These are phyloP conservation scores for Oryzias celebensis DNA, from an alignment of 2,113 vertebrate species.

Conservation along the genomic window DNA sequence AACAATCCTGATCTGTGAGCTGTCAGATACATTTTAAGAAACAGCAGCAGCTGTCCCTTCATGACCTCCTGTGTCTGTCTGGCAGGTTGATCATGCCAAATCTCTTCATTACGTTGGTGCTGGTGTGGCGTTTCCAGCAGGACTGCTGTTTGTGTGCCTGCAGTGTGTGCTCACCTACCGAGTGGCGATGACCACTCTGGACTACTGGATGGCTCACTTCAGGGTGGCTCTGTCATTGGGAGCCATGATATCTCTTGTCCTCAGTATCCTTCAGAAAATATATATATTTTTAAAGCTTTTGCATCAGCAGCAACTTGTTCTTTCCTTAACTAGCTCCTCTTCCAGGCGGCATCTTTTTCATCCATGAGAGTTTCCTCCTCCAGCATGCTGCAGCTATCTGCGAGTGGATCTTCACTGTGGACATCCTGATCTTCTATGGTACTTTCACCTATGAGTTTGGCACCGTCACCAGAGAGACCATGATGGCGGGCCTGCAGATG, in stretches of 20 bases:
- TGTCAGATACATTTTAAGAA: neutral
- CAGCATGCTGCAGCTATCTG: slow-evolving; percentile 90
- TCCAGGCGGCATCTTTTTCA: slow-evolving; percentile 85
- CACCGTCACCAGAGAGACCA: slow-evolving; percentile 84
- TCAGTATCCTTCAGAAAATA: slow-evolving; percentile 84
- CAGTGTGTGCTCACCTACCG: slow-evolving; percentile 89
- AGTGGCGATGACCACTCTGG: slow-evolving; percentile 80
- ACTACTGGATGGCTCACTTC: slow-evolving; percentile 88
- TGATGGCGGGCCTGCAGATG: slow-evolving; percentile 84
- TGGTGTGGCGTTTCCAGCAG: slow-evolving; percentile 85
- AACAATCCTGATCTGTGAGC: neutral
- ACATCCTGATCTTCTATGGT: slow-evolving; percentile 89
- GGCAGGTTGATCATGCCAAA: slow-evolving; percentile 88
- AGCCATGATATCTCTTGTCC: slow-evolving; percentile 84
- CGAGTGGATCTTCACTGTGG: slow-evolving; percentile 91
- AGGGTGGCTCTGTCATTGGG: slow-evolving; percentile 81
- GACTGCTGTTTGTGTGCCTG: slow-evolving; percentile 87
- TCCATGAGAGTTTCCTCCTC: slow-evolving; percentile 85
- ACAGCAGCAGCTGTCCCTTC: neutral
- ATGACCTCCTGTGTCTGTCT: neutral
- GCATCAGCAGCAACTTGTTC: neutral
- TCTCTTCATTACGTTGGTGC: slow-evolving; percentile 90
- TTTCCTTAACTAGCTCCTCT: slow-evolving; percentile 71
- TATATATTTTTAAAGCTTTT: neutral
- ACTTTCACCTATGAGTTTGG: slow-evolving; percentile 93